Conservation (phyloP, 2,888 invertebrate genomes). For the Tiliacea citrago region DNA sequence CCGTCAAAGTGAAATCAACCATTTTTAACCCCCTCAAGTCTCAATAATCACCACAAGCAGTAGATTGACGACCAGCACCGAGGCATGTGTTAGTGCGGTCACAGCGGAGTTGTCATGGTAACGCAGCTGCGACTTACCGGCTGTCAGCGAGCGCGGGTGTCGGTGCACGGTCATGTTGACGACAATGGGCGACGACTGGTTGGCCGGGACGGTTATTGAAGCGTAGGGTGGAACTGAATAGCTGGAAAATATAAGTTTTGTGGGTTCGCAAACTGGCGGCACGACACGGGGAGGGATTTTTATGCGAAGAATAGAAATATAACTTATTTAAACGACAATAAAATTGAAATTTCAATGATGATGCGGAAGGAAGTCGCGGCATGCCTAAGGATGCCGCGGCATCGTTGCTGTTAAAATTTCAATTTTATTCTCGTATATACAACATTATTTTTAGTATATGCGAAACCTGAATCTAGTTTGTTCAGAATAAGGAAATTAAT, state of each 20-base stretch:
- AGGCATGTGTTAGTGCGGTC: constrained; percentile 75
- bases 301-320: too few relatives aligned
- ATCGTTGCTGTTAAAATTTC: too few relatives aligned
- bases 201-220: constrained; percentile 77
- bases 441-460: too few relatives aligned
- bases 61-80: constrained; percentile 75
- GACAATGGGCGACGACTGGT: constrained; percentile 70
- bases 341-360: too few relatives aligned
- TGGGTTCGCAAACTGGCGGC: too few relatives aligned
- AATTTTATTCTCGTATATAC: too few relatives aligned
- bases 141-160: constrained; percentile 70
- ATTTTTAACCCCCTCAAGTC: constrained; percentile 56
- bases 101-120: constrained; percentile 79
- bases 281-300: too few relatives aligned
- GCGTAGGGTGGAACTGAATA: constrained; percentile 68
- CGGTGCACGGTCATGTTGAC: constrained; percentile 76
- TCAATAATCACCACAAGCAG: constrained; percentile 77
- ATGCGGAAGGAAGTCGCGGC: too few relatives aligned
- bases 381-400: too few relatives aligned
- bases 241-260: constrained; percentile 67
- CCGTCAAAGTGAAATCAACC: constrained; percentile 5
- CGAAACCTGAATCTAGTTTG: too few relatives aligned
- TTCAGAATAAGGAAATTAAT: too few relatives aligned
- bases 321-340: too few relatives aligned
- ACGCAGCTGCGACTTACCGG: constrained; percentile 80